Evolutionary conservation across 64 coral and sea anemone genomes (phyloP).

Genomic region (Acropora yongei): DNA sequence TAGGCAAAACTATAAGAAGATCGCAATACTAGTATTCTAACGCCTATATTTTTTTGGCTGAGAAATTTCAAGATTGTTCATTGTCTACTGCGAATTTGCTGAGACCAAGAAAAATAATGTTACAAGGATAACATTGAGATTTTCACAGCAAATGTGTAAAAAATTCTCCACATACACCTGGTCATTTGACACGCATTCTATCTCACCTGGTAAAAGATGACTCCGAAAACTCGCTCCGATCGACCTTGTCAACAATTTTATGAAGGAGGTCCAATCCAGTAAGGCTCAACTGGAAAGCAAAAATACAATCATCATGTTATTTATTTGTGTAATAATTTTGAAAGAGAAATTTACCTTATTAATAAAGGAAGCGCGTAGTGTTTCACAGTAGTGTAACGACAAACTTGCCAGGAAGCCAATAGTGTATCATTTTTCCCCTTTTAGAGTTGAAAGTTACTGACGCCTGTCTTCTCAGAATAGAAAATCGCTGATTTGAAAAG

Average conservation of each 20-base stretch:
- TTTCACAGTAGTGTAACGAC: background rate
- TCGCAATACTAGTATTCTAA: no score
- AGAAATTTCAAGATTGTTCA: background rate
- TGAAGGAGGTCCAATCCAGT: slow-evolving; percentile 86
- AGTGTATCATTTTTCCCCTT: no score
- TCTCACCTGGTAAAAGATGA: slow-evolving; percentile 84
- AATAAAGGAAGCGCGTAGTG: no score
- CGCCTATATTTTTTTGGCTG: background rate
- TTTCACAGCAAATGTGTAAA: no score
- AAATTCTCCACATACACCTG: background rate
- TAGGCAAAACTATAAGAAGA: no score
- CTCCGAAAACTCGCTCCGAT: slow-evolving; percentile 76
- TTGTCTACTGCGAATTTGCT: background rate
- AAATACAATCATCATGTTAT: background rate
- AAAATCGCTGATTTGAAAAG: background rate
- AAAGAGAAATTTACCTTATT: slow-evolving; percentile 18
- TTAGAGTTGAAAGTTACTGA: no score
- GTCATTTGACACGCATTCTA: background rate
- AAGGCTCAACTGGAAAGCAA: slow-evolving; percentile 81
- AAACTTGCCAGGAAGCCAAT: slow-evolving; percentile 14
- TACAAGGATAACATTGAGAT: no score
- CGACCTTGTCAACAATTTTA: slow-evolving; percentile 80
- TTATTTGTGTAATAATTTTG: slow-evolving; percentile 1
- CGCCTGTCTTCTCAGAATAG: background rate
- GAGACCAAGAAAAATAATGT: background rate